Base-by-base conservation (phyloP, 1,140 invertebrate species). In the Drosophila tsacasi region DNA sequence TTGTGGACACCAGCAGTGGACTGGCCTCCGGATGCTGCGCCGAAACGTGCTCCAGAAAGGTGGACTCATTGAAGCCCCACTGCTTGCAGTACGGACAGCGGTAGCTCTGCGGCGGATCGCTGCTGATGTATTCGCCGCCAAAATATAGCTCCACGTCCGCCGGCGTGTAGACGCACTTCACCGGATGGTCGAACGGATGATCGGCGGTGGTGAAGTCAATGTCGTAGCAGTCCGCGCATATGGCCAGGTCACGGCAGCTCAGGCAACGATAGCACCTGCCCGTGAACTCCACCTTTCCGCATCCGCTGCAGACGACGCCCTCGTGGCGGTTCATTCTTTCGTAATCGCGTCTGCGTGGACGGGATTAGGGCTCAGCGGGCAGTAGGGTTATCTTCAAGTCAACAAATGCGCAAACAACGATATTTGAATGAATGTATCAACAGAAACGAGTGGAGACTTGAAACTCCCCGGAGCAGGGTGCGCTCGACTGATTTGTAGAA, bases 31-130 rank as follows among this genome's bases (percentile, higher is more conserved):
- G 54, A 49, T 89, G 85, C 61, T 71, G 35, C 0, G 75, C 63
- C 1, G 85, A 85, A 0, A 89, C 61, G 15, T 89, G 85, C 65
- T 85, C 86, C 57, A 89, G 44, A 27, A 89, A 90, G 32, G 81
- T 85, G 21, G 86, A 85, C 75, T 89, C 85, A 42, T 82, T 91
- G 54, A 68, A 85, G 57, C 85, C 85, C 85, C 85, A 89, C 13
- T 63, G 52, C 54, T 89, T 89, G 68, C 85, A 89, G 62, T 89
- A 89, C 1, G 85, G 85, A 37, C 85, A 89, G 15, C 85, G 67
- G 27, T 89, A 89, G 58, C 85, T 89, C 44, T 89, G 85, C 47
- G 85, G 85, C 39, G 81, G 81, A 71, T 91, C 82, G 30, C 76
- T 81, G 39, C 23, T 80, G 0, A 89, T 67, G 54, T 89, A 85